Evolutionary conservation across 2,888 invertebrate genomes (phyloP), one percentile per base, ranked within the genome.

Genomic region (Toxonevra muliebris): DNA sequence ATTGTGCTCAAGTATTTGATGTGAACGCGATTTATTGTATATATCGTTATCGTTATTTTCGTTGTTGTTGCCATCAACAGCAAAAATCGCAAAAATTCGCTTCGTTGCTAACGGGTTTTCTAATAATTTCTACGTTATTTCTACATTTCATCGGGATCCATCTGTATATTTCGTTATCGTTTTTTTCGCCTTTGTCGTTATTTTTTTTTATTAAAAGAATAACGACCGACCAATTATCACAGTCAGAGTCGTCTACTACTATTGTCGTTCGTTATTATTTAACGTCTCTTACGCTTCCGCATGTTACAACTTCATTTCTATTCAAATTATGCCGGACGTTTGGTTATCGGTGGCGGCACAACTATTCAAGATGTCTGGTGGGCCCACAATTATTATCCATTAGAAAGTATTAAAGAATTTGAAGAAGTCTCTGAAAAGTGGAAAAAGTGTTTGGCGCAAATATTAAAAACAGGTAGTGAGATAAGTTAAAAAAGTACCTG

Each of bases 351-450:
- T 85, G 86, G 86, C 85, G 79, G 79, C 65, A 73, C 74, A 60
- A 79, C 80, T 58, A 76, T 76, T 66, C 72, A 75, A 64, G 83
- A 83, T 61, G 74, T 77, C 43, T 79, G 77, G 74, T 77, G 76
- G 77, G 75, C 74, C 59, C 75, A 73, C 11, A 88, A 88, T 70
- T 92, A 92, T 79, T 93, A 93, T 87, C 90, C 92, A 75, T 87
- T 92, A 85, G 93, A 93, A 84, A 91, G 93, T 85, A 94, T 94
- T 87, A 93, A 93, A 87, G 94, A 94, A 87, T 94, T 94, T 86
- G 94, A 93, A 82, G 88, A 90, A 74, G 89, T 93, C 76, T 91
- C 92, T 76, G 90, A 91, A 75, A 90, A 90, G 68, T 92, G 93
- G 89, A 93, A 91, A 86, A 90, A 90, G 79, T 90, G 90, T 87